Percentiles rank a stretch among this genome's conserved stretches.
These are phyloP conservation scores for Drosophila baimaii DNA, from an alignment of 1,140 invertebrate genomes.

Conservation along the genomic window DNA sequence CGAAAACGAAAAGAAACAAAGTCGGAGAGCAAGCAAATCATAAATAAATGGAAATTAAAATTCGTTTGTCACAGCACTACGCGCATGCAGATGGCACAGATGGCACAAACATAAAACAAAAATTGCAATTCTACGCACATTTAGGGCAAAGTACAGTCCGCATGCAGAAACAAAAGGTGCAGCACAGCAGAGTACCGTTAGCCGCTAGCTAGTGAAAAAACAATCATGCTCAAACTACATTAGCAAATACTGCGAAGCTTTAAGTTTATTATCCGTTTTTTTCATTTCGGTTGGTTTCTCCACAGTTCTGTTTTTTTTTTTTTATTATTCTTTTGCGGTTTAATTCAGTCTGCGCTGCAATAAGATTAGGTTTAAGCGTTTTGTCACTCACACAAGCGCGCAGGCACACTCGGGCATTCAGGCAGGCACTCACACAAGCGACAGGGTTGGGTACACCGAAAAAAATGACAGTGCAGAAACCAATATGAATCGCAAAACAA, in stretches of 20 bases:
- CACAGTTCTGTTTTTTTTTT: slow-evolving; percentile 23
- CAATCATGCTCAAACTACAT: slow-evolving; percentile 75
- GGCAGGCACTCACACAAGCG: slow-evolving; percentile 34
- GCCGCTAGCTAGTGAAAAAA: slow-evolving; percentile 50
- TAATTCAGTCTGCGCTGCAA: slow-evolving; percentile 59
- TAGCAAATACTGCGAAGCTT: slow-evolving; percentile 84
- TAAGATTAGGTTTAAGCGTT: slow-evolving; percentile 54
- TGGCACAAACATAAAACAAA: slow-evolving; percentile 32
- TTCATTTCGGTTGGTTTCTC: slow-evolving; percentile 39
- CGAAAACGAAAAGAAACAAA: slow-evolving; percentile 23
- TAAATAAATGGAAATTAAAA: slow-evolving; percentile 76
- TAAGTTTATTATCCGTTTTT: slow-evolving; percentile 68
- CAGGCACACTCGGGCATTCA: slow-evolving; percentile 26
- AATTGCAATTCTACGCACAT: slow-evolving; percentile 33
- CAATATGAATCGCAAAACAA: too few relatives aligned
- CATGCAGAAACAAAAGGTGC: slow-evolving; percentile 59
- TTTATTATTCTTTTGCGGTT: slow-evolving; percentile 27
- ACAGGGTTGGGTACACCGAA: slow-evolving; percentile 25
- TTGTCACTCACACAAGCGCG: slow-evolving; percentile 24
- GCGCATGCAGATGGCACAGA: slow-evolving; percentile 63
- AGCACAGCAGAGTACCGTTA: slow-evolving; percentile 44
- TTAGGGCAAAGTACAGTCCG: slow-evolving; percentile 37
- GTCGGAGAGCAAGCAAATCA: slow-evolving; percentile 73
- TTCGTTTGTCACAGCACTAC: slow-evolving; percentile 62
- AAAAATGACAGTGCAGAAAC: neutral